Evolutionary conservation across 1,140 invertebrate species (phyloP), one percentile per base, ranked within the genome.

Genomic region (Megalonaias nervosa): DNA sequence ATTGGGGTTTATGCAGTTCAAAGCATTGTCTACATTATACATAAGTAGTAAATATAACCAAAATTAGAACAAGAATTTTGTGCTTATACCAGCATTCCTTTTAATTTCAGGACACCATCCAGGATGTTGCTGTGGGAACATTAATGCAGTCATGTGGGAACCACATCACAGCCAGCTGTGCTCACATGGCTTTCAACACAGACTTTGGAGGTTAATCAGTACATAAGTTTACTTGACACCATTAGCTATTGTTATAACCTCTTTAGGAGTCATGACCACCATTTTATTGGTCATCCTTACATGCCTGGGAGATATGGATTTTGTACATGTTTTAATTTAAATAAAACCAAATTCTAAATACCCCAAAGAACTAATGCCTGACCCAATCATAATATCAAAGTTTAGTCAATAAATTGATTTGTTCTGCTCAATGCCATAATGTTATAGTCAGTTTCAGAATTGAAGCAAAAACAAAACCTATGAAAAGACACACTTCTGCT

Each of bases 101-200:
- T 67, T 73, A 71, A 31, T 81, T 87, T 5, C 71, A 91, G 92
- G 94, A 95, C 77, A 97, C 95, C 91, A 95, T 98, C 81, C 92
- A 95, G 80, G 96, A 98, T 88, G 94, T 98, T 75, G 95, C 94
- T 85, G 95, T 97, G 67, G 96, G 96, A 6, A 96, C 95, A 31
- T 96, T 89, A n/a, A 80, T 97, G 91, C 95, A 96, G 87, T 97
- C 96, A 26, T 97, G 96, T 93, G 97, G 97, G 70, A 98, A 97
- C 89, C 97, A 97, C 88, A 97, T 98, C 87, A 94, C 96, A 87
- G 95, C 97, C 56, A 97, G 96, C 5, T 96, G 95, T 62, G 94
- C 95, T 11, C 97, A 97, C 89, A 97, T 97, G 94, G 97, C 96
- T 68, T 98, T 98, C 87, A 97, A 97, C 91, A 95, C 96, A 90